Conservation (phyloP, 2,888 invertebrate genomes). For the Caradrina clavipalpis region DNA sequence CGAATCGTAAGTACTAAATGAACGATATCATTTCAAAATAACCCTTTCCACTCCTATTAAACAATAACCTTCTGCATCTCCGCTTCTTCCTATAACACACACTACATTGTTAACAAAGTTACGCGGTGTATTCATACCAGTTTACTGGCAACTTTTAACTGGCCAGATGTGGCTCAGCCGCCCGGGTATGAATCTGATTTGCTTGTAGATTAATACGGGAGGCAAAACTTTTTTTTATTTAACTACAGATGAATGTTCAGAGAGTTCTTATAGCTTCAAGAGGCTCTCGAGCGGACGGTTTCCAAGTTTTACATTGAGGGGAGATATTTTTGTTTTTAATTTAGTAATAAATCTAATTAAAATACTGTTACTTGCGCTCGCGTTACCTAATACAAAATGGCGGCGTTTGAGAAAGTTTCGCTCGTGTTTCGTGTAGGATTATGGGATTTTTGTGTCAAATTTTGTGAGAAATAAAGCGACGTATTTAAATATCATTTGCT, state of each 20-base stretch:
- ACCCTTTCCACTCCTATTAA: too few species aligned
- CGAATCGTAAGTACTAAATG: too few species aligned
- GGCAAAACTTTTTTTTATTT: slow-evolving; percentile 75
- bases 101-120: slow-evolving; percentile 81
- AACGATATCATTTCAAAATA: too few species aligned
- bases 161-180: slow-evolving; percentile 87
- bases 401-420: slow-evolving; percentile 44
- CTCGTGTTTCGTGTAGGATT: slow-evolving; percentile 29
- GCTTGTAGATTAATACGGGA: slow-evolving; percentile 85
- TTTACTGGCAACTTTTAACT: slow-evolving; percentile 88
- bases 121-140: slow-evolving; percentile 86
- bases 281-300: slow-evolving; percentile 48
- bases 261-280: slow-evolving; percentile 62
- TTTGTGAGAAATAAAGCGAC: slow-evolving; percentile 33
- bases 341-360: slow-evolving; percentile 68
- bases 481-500: slow-evolving; percentile 7
- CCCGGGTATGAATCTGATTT: slow-evolving; percentile 86
- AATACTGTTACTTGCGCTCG: slow-evolving; percentile 54
- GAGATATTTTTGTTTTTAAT: slow-evolving; percentile 62
- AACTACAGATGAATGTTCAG: slow-evolving; percentile 65
- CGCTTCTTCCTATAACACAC: slow-evolving; percentile 57
- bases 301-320: slow-evolving; percentile 62
- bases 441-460: slow-evolving; percentile 40
- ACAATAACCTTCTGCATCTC: neutral
- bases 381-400: slow-evolving; percentile 59